phyloP scores from a whole-genome alignment of 2,113 vertebrate species.

The Riparia riparia region DNA sequence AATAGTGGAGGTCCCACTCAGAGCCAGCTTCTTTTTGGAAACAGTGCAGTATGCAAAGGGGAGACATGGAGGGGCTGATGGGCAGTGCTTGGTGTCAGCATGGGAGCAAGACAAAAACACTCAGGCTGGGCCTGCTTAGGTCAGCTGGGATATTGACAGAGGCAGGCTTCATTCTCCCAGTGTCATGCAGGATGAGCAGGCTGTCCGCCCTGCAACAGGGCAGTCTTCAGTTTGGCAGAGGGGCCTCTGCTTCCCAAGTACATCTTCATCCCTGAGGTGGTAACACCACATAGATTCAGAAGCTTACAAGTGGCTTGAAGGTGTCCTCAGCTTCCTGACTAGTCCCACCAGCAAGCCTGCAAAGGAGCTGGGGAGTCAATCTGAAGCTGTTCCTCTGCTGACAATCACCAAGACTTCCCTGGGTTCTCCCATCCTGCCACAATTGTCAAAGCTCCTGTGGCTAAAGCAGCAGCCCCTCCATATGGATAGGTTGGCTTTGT shows the following conservation, averaged over 20 bases:
- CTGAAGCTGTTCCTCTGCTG: not conserved
- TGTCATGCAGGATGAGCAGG: not conserved
- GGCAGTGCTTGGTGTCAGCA: not conserved
- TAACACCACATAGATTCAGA: fast-evolving
- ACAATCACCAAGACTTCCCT: not conserved
- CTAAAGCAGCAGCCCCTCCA: not conserved
- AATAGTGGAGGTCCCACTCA: not conserved
- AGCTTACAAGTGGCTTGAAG: not conserved
- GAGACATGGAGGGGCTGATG: not conserved
- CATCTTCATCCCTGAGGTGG: not conserved
- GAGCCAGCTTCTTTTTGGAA: not conserved
- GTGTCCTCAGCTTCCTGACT: not conserved
- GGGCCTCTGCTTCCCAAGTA: not conserved
- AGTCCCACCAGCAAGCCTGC: not conserved
- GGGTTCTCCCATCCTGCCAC: not conserved
- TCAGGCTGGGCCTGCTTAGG: not conserved
- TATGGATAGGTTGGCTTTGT: not conserved
- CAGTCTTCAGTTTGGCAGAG: not conserved
- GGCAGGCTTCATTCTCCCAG: not conserved
- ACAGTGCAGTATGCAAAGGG: fast-evolving
- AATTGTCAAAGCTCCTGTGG: not conserved
- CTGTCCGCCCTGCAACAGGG: not conserved
- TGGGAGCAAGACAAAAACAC: not conserved
- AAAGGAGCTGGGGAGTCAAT: not conserved
- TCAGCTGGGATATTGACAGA: not conserved